Percentiles rank a stretch among this genome's conserved stretches.
Evolutionary conservation across 2,888 invertebrate species (phyloP).

Genomic region (Linyphia triangularis): DNA sequence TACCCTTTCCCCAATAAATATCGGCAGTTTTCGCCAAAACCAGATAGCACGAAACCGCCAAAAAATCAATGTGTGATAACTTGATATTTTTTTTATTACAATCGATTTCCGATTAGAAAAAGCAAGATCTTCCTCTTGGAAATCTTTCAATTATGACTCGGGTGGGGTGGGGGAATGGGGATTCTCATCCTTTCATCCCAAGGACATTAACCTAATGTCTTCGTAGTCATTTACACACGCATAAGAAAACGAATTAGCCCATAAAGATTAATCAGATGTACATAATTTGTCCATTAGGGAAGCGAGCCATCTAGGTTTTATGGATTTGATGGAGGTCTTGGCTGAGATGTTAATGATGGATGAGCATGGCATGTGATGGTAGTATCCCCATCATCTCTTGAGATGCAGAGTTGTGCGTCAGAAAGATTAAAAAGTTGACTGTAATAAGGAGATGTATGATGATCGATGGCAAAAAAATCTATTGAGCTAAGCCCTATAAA

Average conservation of each 20-base stretch:
- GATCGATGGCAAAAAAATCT: too few relatives aligned
- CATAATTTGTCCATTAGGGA: conserved; percentile 39
- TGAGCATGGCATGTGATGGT: neutral
- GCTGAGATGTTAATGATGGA: neutral
- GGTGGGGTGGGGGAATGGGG: neutral
- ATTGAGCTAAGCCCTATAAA: too few relatives aligned
- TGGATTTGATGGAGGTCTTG: conserved; percentile 3
- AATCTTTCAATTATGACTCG: conserved; percentile 13
- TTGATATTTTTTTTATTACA: neutral
- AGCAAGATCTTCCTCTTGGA: neutral
- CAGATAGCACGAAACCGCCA: conserved; percentile 12
- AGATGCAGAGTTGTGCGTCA: too few relatives aligned
- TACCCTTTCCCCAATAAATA: neutral
- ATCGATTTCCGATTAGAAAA: conserved; percentile 32
- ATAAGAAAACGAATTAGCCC: conserved; percentile 50
- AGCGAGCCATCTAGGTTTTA: neutral
- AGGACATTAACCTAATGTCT: conserved; percentile 17
- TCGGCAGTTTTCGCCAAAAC: conserved; percentile 1
- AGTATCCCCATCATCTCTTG: neutral
- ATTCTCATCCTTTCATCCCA: neutral
- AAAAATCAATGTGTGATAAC: conserved; percentile 8
- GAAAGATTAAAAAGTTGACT: too few relatives aligned
- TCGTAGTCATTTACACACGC: neutral
- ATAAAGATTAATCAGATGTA: conserved; percentile 52
- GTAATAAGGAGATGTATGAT: too few relatives aligned